phyloP scores from a whole-genome alignment of 2,888 invertebrate species.

The Drosophila hamatofila region DNA sequence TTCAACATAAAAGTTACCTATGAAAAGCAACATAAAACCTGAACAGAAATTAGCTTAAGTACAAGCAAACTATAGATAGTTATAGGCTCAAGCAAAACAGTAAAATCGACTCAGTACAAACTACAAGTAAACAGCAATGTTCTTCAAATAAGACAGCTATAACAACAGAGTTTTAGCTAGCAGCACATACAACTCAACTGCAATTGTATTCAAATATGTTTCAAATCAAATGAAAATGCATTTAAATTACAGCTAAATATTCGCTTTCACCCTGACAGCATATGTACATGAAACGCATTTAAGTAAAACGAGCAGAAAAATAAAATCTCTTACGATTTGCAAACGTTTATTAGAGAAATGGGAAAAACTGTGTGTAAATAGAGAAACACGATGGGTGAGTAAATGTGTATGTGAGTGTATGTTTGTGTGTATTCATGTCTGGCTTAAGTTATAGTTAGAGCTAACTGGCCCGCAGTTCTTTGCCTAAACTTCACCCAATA shows the following conservation, averaged over 20 bases:
- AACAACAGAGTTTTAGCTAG: neutral
- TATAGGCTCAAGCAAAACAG: neutral
- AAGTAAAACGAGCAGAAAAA: constrained; percentile 17
- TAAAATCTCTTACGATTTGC: constrained; percentile 22
- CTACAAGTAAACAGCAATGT: neutral
- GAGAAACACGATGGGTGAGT: neutral
- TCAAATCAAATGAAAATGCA: constrained; percentile 17
- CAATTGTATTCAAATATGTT: constrained; percentile 2
- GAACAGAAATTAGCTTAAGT: neutral
- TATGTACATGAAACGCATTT: constrained; percentile 16
- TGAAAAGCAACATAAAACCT: too few species aligned
- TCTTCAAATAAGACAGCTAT: neutral
- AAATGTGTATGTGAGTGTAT: neutral
- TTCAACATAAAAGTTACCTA: too few species aligned
- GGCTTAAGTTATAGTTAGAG: constrained; percentile 15
- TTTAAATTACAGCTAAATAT: constrained; percentile 21
- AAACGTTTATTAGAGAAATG: constrained; percentile 14
- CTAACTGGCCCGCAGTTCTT: constrained; percentile 30
- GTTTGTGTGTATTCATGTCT: neutral
- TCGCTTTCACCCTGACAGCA: neutral
- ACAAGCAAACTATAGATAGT: too few species aligned
- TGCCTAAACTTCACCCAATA: constrained; percentile 38
- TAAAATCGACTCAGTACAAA: neutral
- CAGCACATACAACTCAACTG: neutral
- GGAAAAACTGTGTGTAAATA: constrained; percentile 9